Evolutionary conservation across 2,888 invertebrate genomes (phyloP), one percentile per base, ranked within the genome.

Genomic region (Pyrochroa serraticornis): DNA sequence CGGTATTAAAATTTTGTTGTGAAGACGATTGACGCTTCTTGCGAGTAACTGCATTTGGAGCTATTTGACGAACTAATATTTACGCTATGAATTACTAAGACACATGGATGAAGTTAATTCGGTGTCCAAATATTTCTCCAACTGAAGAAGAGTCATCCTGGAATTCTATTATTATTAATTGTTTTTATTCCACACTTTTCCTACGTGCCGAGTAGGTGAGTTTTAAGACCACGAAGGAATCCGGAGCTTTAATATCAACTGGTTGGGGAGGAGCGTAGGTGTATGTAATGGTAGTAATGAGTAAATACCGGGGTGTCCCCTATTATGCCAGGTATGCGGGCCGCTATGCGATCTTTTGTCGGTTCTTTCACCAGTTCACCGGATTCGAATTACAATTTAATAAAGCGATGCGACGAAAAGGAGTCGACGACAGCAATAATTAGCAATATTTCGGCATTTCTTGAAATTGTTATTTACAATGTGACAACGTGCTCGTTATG

Each of bases 231-330:
- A 49, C 45, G 62, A 61, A 66, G 69, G 70, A 65, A 70, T 70
- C 63, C 66, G 59, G 14, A 47, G 46, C 67, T 69, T 66, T 69
- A 69, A 70, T 70, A 70, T 68, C 70, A 61, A 62, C 59, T 63
- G 62, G 55, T 46, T 31, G 46, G 10, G 34, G 42, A 12, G 37
- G 22, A 51, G 9, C 32, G 50, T 62, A 64, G 62, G 66, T 67
- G 65, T 66, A 63, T 64, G 65, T 66, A 65, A 62, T 54, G 65
- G 58, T 65, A 67, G 68, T 71, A 69, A 71, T 71, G 70, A 71
- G 70, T 68, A 68, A 71, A 71, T 71, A 68, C 70, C 70, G 59
- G 55, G 52, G 64, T 64, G 63, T 62, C 66, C 65, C 64, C 55
- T 60, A 67, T 68, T 64, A 69, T 67, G 62, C 63, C 65, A 65